Evolutionary conservation across 2,888 invertebrate species (phyloP).

Genomic region (Cataglyphis albicans): DNA sequence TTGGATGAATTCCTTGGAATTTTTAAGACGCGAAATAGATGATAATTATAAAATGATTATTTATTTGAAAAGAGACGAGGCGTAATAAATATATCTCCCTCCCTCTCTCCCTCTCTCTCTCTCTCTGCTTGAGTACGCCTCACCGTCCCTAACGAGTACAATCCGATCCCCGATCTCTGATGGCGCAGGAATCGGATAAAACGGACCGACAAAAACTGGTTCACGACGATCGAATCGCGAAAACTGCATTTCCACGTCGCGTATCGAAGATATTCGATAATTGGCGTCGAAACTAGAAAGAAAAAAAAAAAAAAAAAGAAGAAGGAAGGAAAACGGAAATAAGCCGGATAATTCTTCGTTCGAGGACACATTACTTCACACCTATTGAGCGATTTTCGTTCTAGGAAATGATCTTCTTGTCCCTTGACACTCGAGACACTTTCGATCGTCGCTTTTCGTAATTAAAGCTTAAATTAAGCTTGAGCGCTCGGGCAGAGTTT

Average conservation of each 20-base stretch:
- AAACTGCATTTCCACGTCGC: constrained; percentile 39
- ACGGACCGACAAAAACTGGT: constrained; percentile 61
- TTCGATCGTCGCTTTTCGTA: constrained; percentile 21
- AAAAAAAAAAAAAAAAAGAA: not conserved
- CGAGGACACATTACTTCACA: not conserved
- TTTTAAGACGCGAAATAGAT: not conserved
- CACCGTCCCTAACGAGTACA: constrained; percentile 40
- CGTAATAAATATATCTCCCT: too few relatives aligned
- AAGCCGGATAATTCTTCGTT: not conserved
- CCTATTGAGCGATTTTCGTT: too few relatives aligned
- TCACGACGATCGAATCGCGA: constrained; percentile 54
- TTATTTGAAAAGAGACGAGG: not conserved
- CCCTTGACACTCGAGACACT: not conserved
- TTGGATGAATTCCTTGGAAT: not conserved
- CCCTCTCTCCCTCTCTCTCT: too few relatives aligned
- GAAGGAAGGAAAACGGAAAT: not conserved
- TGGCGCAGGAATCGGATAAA: constrained; percentile 20
- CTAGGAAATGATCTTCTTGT: not conserved
- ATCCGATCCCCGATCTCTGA: constrained; percentile 11
- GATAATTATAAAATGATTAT: not conserved
- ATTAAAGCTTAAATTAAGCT: constrained; percentile 30
- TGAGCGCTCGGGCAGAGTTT: not conserved
- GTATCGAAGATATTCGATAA: constrained; percentile 1
- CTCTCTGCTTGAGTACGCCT: constrained; percentile 4
- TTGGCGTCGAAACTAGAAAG: not conserved